Conservation (phyloP, 1,140 invertebrate species). For the Euwallacea similis region DNA sequence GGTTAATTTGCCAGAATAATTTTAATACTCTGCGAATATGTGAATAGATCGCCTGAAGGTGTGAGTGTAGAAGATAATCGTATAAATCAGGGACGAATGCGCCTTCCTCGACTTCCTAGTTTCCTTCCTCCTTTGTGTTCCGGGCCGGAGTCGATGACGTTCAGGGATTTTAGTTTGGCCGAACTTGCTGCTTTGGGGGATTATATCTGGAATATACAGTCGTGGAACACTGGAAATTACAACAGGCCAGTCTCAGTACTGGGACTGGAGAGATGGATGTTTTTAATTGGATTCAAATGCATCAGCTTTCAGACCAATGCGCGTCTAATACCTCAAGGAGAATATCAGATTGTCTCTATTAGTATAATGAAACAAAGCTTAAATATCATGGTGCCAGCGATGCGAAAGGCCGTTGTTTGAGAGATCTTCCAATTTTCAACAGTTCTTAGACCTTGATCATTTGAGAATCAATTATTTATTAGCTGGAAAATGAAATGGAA, state of each 20-base stretch:
- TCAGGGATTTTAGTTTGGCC: not conserved
- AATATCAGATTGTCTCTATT: too few relatives aligned
- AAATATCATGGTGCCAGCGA: too few relatives aligned
- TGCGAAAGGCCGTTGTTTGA: too few relatives aligned
- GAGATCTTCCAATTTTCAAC: too few relatives aligned
- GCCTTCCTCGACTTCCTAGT: constrained; percentile 4
- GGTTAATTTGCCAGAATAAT: constrained; percentile 37
- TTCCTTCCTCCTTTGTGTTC: constrained; percentile 13
- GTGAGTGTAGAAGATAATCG: constrained; percentile 33
- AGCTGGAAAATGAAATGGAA: too few relatives aligned
- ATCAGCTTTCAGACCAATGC: too few relatives aligned
- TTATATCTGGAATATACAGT: not conserved
- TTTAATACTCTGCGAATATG: constrained; percentile 36
- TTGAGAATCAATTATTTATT: too few relatives aligned
- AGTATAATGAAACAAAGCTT: too few relatives aligned
- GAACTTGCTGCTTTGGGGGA: not conserved
- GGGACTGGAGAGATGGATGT: not conserved
- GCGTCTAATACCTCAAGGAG: too few relatives aligned
- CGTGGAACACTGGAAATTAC: not conserved
- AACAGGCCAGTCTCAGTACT: not conserved
- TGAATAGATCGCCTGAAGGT: constrained; percentile 34
- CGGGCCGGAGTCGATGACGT: constrained; percentile 7
- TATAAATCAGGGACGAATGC: constrained; percentile 29
- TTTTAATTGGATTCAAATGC: too few relatives aligned
- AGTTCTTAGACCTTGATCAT: too few relatives aligned